Conservation (phyloP, 2,113 vertebrate genomes). For the Caloenas nicobarica region DNA sequence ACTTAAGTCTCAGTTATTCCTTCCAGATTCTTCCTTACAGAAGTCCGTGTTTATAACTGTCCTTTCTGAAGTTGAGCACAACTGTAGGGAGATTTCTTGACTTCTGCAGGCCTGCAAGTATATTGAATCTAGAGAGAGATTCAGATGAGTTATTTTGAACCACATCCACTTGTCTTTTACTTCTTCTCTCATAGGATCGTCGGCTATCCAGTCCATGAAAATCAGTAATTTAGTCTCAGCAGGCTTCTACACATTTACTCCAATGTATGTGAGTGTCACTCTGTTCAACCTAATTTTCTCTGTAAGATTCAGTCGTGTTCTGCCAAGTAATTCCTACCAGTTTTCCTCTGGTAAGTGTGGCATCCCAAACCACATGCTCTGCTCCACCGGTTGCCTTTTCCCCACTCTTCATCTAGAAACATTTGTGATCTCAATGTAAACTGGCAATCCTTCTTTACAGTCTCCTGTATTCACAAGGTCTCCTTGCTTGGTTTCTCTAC, state of each 20-base stretch:
- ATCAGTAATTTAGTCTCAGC: neutral
- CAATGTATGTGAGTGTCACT: neutral
- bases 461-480: neutral
- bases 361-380: neutral
- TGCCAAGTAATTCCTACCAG: neutral
- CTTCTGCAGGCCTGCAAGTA: neutral
- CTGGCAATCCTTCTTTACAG: neutral
- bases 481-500: neutral
- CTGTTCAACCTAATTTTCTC: neutral
- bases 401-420: neutral
- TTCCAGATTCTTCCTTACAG: neutral
- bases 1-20: neutral
- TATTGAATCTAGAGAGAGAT: neutral
- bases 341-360: neutral
- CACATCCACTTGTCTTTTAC: neutral
- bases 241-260: neutral
- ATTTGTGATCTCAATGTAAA: neutral
- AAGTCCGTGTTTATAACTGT: neutral
- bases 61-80: neutral
- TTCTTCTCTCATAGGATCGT: neutral
- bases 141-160: neutral
- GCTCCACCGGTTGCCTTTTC: neutral
- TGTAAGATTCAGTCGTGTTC: neutral
- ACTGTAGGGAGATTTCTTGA: neutral
- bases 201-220: neutral